A percentile compares a stretch with the other conserved stretches of the same genome.
Conservation (phyloP, 1,140 invertebrate genomes). For the Anoplolepis gracilipes region DNA sequence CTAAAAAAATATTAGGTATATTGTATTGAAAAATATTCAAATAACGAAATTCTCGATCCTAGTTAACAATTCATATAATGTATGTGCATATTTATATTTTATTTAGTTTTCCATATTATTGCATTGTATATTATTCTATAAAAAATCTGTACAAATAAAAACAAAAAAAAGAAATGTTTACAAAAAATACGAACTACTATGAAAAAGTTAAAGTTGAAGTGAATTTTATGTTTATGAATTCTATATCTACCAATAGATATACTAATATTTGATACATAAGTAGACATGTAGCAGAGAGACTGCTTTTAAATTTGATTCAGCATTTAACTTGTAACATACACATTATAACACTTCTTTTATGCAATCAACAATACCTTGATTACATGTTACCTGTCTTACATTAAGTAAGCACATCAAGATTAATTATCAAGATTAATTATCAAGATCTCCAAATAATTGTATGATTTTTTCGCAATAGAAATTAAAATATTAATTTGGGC, state of each 20-base stretch:
- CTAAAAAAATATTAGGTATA: slow-evolving; percentile 11
- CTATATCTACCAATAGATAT: slow-evolving; percentile 54
- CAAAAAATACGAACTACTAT: slow-evolving; percentile 29
- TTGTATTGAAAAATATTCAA: slow-evolving; percentile 50
- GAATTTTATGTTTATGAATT: slow-evolving; percentile 52
- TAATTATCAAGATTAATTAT: slow-evolving; percentile 65
- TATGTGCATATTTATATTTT: slow-evolving; percentile 47
- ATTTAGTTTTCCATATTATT: slow-evolving; percentile 66
- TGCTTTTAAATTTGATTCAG: slow-evolving; percentile 69
- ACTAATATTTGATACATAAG: slow-evolving; percentile 58
- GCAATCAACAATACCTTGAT: slow-evolving; percentile 66
- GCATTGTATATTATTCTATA: slow-evolving; percentile 56
- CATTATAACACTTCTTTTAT: slow-evolving; percentile 65
- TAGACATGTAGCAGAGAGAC: slow-evolving; percentile 67
- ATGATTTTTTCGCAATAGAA: not conserved
- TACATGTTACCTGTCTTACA: slow-evolving; percentile 69
- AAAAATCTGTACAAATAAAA: slow-evolving; percentile 46
- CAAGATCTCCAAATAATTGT: slow-evolving; percentile 65
- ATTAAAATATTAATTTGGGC: slow-evolving; percentile 11
- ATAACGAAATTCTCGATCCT: slow-evolving; percentile 4
- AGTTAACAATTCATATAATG: slow-evolving; percentile 18
- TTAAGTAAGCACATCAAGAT: slow-evolving; percentile 64
- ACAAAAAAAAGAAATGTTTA: slow-evolving; percentile 36
- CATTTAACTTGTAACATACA: slow-evolving; percentile 68
- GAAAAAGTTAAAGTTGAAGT: slow-evolving; percentile 36